phyloP scores from a whole-genome alignment of 2,888 invertebrate genomes.

The Rotaria sp. region DNA sequence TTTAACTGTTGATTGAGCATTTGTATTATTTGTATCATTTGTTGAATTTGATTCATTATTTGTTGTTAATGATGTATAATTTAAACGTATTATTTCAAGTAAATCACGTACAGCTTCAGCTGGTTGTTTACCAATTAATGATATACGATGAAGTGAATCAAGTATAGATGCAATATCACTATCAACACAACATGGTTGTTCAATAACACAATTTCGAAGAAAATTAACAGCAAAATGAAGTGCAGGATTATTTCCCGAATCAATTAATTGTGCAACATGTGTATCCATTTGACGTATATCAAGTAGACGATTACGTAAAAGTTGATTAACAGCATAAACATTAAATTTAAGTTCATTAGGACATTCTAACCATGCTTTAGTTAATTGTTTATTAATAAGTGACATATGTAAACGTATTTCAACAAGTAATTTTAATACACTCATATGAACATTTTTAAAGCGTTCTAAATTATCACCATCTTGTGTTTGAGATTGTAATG shows the following conservation, averaged over 20 bases:
- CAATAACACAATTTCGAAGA: constrained; percentile 33
- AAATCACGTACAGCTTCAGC: constrained; percentile 23
- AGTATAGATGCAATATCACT: not conserved
- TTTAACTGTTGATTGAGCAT: not conserved
- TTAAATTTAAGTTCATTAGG: constrained; percentile 37
- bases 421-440: constrained; percentile 16
- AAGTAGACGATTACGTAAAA: constrained; percentile 33
- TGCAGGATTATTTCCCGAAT: constrained; percentile 33
- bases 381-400: not conserved
- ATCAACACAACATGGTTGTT: constrained; percentile 64
- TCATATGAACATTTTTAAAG: constrained; percentile 21
- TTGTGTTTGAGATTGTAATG: not conserved
- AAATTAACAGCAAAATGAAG: constrained; percentile 35
- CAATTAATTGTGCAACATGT: constrained; percentile 37
- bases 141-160: constrained; percentile 24
- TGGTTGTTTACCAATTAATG: constrained; percentile 28
- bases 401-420: constrained; percentile 25
- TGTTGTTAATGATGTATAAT: constrained; percentile 5
- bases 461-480: constrained; percentile 6
- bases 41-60: not conserved
- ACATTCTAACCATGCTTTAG: constrained; percentile 35
- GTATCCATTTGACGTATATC: constrained; percentile 33
- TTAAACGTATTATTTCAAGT: constrained; percentile 5
- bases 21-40: not conserved
- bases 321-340: constrained; percentile 34